phyloP scores from a whole-genome alignment of 64 coral and sea anemone species.

The Pachyseris speciosa region DNA sequence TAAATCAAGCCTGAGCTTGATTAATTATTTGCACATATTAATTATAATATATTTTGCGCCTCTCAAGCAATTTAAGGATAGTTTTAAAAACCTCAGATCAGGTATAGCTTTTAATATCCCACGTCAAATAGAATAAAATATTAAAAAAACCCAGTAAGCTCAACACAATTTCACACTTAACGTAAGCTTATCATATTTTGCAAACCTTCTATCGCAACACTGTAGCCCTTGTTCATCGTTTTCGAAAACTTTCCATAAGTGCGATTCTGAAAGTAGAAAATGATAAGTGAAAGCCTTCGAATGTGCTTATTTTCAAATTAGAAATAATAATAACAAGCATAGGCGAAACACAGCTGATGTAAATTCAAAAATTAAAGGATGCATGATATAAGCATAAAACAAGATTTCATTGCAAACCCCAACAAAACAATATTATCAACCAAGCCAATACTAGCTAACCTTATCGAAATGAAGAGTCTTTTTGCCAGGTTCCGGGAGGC shows the following conservation, averaged over 20 bases:
- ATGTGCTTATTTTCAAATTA: neutral
- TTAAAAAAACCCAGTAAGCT: neutral
- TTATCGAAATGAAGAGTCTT: slow-evolving; percentile 5
- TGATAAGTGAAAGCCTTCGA: neutral
- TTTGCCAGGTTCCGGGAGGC: slow-evolving; percentile 60
- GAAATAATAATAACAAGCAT: neutral
- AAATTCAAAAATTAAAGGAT: too few relatives aligned
- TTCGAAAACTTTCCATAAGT: neutral
- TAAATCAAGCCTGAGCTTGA: too few relatives aligned
- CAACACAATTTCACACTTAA: neutral
- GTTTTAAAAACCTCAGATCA: too few relatives aligned
- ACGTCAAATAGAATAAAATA: too few relatives aligned
- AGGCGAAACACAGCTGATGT: neutral
- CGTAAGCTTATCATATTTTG: neutral
- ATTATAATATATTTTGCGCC: too few relatives aligned
- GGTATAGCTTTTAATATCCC: too few relatives aligned
- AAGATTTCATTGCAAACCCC: neutral
- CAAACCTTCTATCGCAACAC: slow-evolving; percentile 8
- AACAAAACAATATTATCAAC: neutral
- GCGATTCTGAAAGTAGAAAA: neutral
- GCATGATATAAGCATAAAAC: neutral
- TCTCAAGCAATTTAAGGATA: too few relatives aligned
- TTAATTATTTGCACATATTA: too few relatives aligned
- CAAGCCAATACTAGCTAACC: neutral
- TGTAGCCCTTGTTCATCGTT: slow-evolving; percentile 26